A percentile compares a stretch with the other conserved stretches of the same genome.
Conservation (phyloP, 1,140 invertebrate genomes). For the Drosophila serrata region DNA sequence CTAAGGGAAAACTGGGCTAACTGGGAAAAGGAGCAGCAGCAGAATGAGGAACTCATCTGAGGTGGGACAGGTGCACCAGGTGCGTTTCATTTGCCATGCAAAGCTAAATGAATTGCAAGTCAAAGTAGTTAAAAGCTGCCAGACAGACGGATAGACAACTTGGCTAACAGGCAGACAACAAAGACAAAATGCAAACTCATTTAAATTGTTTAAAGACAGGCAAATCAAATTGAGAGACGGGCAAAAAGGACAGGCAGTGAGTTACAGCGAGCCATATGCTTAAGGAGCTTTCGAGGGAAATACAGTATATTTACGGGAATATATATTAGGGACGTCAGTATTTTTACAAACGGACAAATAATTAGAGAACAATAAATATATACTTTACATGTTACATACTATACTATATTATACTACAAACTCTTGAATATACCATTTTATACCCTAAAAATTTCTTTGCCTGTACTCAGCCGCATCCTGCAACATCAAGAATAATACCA, state of each 20-base stretch:
- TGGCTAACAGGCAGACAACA: conserved; percentile 38
- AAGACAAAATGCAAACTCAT: conserved; percentile 70
- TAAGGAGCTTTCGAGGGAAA: conserved; percentile 45
- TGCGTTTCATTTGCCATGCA: conserved; percentile 69
- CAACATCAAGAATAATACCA: background rate
- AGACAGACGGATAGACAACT: conserved; percentile 25
- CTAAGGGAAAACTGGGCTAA: conserved; percentile 9
- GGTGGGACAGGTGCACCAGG: conserved; percentile 43
- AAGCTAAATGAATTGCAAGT: conserved; percentile 77
- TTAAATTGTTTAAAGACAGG: conserved; percentile 74
- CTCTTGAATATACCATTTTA: no score
- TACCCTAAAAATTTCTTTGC: background rate
- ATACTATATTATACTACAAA: no score
- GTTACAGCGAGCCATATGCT: conserved; percentile 47
- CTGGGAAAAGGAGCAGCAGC: conserved; percentile 1
- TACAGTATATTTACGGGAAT: conserved; percentile 3
- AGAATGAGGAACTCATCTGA: conserved; percentile 3
- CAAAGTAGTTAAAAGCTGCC: conserved; percentile 69
- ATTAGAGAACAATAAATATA: background rate
- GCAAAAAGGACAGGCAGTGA: conserved; percentile 45
- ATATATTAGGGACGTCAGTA: conserved; percentile 14
- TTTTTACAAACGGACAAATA: no score
- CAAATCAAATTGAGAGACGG: conserved; percentile 65
- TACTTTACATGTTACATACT: no score
- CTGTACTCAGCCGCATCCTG: background rate